Conservation (phyloP, 2,888 invertebrate genomes). For the Cephus spinipes region DNA sequence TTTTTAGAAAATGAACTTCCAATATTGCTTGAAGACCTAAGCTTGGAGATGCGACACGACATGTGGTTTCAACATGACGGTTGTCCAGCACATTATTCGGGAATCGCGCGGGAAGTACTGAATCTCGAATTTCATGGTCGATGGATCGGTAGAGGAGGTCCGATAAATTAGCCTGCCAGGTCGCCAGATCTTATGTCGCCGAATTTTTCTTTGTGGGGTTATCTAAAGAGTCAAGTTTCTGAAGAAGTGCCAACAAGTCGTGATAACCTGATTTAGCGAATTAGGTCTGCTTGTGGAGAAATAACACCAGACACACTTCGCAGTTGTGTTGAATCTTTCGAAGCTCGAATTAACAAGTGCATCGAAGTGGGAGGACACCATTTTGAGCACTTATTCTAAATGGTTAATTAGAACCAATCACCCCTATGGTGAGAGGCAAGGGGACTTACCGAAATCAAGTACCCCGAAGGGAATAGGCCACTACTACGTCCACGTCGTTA, state of each 20-base stretch:
- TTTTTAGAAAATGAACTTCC: too few relatives aligned
- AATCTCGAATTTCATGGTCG: conserved; percentile 13
- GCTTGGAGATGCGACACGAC: too few relatives aligned
- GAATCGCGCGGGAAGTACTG: too few relatives aligned
- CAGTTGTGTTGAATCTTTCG: conserved; percentile 1
- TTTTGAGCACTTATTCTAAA: background rate
- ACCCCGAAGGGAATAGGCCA: background rate
- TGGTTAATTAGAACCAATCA: background rate
- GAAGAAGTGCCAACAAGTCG: conserved; percentile 14
- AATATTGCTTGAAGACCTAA: too few relatives aligned
- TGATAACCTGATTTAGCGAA: conserved; percentile 19
- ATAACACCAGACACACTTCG: conserved; percentile 5
- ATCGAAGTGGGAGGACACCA: conserved; percentile 1
- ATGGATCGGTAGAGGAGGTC: conserved; percentile 19
- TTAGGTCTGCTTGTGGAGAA: conserved; percentile 13
- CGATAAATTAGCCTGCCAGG: conserved; percentile 19
- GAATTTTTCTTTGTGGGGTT: conserved; percentile 21
- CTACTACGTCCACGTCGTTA: conserved; percentile 12
- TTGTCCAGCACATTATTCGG: too few relatives aligned
- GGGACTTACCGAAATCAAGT: conserved; percentile 9
- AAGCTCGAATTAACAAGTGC: conserved; percentile 1
- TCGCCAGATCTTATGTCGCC: conserved; percentile 20
- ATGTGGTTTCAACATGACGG: too few relatives aligned
- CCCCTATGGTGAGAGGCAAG: conserved; percentile 18
- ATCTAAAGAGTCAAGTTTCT: conserved; percentile 25